Conservation (phyloP, 2,888 invertebrate genomes). For the Amiota minor region DNA sequence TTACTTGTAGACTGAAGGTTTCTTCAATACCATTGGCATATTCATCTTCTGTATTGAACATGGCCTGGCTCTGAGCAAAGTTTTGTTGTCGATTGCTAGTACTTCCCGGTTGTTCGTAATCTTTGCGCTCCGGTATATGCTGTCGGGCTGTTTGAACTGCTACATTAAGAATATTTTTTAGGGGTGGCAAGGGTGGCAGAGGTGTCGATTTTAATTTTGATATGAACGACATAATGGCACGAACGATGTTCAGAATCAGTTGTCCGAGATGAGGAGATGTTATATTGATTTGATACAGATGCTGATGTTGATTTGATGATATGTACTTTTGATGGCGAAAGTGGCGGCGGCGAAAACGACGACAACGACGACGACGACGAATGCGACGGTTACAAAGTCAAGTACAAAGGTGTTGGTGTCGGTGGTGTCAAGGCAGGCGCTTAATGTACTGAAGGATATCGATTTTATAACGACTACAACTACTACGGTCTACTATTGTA, state of each 20-base stretch:
- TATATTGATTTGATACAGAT: constrained; percentile 30
- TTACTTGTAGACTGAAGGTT: background rate
- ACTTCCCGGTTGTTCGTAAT: constrained; percentile 72
- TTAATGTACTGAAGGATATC: constrained; percentile 60
- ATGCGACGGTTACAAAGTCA: constrained; percentile 34
- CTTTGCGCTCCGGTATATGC: constrained; percentile 80
- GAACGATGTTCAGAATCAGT: constrained; percentile 26
- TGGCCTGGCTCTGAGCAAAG: constrained; percentile 51
- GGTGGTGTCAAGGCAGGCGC: constrained; percentile 45
- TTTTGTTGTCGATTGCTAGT: constrained; percentile 50
- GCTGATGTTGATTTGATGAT: constrained; percentile 29
- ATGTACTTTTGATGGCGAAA: constrained; percentile 31
- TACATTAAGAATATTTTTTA: constrained; percentile 85
- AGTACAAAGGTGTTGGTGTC: constrained; percentile 36
- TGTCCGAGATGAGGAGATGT: constrained; percentile 30
- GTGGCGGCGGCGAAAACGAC: constrained; percentile 31
- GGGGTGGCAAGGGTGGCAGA: constrained; percentile 83
- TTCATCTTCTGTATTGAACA: constrained; percentile 34
- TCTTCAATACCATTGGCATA: constrained; percentile 25
- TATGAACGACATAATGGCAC: constrained; percentile 77
- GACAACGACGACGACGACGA: constrained; percentile 5
- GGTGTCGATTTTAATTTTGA: constrained; percentile 78
- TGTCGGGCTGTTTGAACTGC: constrained; percentile 88
- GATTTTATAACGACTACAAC: constrained; percentile 58
- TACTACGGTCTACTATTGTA: constrained; percentile 36